Conservation (phyloP, 2,888 invertebrate genomes). For the Lymantria monacha region DNA sequence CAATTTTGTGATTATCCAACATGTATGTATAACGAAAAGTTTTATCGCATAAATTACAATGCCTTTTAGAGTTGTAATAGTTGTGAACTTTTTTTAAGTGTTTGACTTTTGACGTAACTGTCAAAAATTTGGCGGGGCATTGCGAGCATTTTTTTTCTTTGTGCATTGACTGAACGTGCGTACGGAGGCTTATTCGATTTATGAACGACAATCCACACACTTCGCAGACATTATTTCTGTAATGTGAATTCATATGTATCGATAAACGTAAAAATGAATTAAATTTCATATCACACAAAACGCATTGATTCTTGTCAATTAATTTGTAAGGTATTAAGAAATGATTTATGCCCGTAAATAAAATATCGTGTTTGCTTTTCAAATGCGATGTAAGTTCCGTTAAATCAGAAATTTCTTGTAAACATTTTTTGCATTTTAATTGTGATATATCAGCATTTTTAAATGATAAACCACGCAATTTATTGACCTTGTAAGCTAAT, state of each 20-base stretch:
- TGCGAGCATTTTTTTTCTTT: conserved; percentile 43
- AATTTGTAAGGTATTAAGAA: conserved; percentile 49
- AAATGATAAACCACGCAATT: conserved; percentile 38
- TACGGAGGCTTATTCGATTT: conserved; percentile 42
- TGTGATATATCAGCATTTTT: conserved; percentile 53
- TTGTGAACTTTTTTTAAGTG: conserved; percentile 31
- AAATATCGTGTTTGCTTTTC: conserved; percentile 32
- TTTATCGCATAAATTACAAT: conserved; percentile 36
- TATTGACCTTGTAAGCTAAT: conserved; percentile 32
- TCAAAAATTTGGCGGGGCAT: conserved; percentile 41
- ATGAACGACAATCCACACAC: conserved; percentile 47
- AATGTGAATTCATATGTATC: conserved; percentile 53
- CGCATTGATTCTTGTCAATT: conserved; percentile 35
- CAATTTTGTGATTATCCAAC: conserved; percentile 38
- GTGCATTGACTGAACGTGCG: conserved; percentile 43
- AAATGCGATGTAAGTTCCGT: conserved; percentile 42
- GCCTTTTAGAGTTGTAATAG: conserved; percentile 13
- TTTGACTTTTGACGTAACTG: conserved; percentile 12
- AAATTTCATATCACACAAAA: conserved; percentile 37
- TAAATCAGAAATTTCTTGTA: conserved; percentile 28
- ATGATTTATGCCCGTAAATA: conserved; percentile 34
- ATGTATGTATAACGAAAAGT: conserved; percentile 40
- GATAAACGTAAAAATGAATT: conserved; percentile 41
- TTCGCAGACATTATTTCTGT: conserved; percentile 49
- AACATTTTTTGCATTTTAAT: conserved; percentile 47